Evolutionary conservation across 2,113 vertebrate species (phyloP).

Genomic region (Alces alces): DNA sequence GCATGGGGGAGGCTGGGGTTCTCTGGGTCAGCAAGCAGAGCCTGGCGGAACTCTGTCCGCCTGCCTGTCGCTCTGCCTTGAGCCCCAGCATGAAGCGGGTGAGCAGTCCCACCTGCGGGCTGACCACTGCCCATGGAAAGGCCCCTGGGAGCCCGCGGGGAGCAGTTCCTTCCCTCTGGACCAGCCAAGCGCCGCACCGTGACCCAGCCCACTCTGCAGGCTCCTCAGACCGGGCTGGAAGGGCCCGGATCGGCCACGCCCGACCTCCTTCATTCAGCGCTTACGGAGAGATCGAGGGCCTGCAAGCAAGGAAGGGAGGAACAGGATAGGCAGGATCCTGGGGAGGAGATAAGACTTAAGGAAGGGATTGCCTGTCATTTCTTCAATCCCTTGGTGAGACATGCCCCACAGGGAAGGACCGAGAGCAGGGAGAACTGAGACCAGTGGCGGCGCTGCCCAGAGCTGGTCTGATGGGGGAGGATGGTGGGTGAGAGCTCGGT

Average conservation of each 20-base stretch:
- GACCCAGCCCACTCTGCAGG: neutral
- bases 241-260: rapidly evolving
- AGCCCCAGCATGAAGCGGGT: rapidly evolving
- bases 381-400: neutral
- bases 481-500: rapidly evolving
- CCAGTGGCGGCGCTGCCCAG: rapidly evolving
- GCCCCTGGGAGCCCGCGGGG: rapidly evolving
- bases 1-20: rapidly evolving
- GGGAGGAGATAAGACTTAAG: neutral
- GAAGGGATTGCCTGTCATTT: neutral
- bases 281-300: neutral
- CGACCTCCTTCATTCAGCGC: neutral
- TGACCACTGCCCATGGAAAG: rapidly evolving
- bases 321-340: neutral
- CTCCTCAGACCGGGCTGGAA: neutral
- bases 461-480: neutral
- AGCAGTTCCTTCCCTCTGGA: neutral
- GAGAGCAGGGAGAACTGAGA: neutral
- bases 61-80: neutral
- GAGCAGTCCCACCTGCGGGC: neutral
- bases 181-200: rapidly evolving
- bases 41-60: neutral
- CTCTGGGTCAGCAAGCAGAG: no score
- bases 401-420: neutral
- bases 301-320: neutral